Conservation (phyloP, 2,888 invertebrate genomes). For the Trachelus troglodyta region DNA sequence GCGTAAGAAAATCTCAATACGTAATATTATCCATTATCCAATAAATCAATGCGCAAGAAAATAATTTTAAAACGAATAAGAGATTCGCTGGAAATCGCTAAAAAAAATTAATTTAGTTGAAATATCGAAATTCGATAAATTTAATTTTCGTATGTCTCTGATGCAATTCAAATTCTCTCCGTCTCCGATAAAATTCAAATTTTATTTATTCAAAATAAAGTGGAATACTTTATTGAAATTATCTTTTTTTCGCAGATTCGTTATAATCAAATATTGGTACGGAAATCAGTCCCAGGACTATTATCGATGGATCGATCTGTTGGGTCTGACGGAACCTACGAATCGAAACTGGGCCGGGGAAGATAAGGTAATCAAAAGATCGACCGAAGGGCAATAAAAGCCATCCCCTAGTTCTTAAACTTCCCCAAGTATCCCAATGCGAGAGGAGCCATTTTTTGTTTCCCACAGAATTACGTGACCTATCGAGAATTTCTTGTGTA, state of each 20-base stretch:
- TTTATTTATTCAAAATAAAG: not conserved
- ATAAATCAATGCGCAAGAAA: not conserved
- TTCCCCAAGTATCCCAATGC: not conserved
- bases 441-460: not conserved
- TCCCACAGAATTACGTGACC: conserved; percentile 73
- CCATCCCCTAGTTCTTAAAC: not conserved
- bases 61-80: not conserved
- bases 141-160: not conserved
- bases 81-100: not conserved
- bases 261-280: conserved; percentile 83
- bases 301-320: conserved; percentile 77
- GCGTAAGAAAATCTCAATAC: conserved; percentile 70
- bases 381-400: not conserved
- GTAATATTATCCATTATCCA: not conserved
- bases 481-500: conserved; percentile 77
- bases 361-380: conserved; percentile 63
- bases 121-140: not conserved
- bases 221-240: not conserved
- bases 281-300: conserved; percentile 79
- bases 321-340: conserved; percentile 77
- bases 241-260: conserved; percentile 69
- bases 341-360: conserved; percentile 78
- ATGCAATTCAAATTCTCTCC: not conserved
- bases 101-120: not conserved
- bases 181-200: not conserved